Base-by-base conservation (phyloP, 35 echinoderm and acorn worm species). In the Eucidaris tribuloides region DNA sequence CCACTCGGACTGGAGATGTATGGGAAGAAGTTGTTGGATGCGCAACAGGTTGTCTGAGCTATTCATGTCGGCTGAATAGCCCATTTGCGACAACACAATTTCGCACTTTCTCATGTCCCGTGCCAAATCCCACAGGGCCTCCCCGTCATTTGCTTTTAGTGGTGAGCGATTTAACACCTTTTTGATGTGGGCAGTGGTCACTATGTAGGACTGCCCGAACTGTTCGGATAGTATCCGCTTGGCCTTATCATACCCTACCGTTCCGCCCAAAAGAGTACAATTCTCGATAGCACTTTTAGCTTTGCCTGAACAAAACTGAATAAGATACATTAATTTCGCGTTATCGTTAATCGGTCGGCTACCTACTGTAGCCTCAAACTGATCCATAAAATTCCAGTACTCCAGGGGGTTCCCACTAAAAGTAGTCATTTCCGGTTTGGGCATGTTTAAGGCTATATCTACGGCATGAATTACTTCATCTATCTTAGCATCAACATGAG, bases 71-170 rank as follows among this genome's bases (percentile, higher is more conserved):
- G 48, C 54, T 4, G 41, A 78, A 56, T 44, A 82, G 22, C 42
- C 56, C 29, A 89, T 36, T 24, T 46, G 57, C 42, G 32, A 37
- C n/a, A 88, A 25, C 22, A 39, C 45, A 4, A 64, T 65, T 65
- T 82, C n/a, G 64, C 85, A 88, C 3, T 28, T 82, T 61, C 77
- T 2, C 7, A 82, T 82, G 5, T 82, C 1, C 20, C 77, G 13
- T 7, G 55, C 85, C 2, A 88, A 43, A 32, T 82, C 86, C 86
- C 86, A 82, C 78, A 88, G 19, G 2, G 0, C 44, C 27, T 43
- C 13, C 13, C 86, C 86, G 65, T 88, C 86, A 71, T 88, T 88
- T 31, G 77, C 58, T 34, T 82, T 88, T 3, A 88, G 49, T 27
- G 33, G 86, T 43, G 2, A 45, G 19, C 86, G 39, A 64, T 82